Base-by-base conservation (phyloP, 53 echinoderm and acorn worm species). In the Astropecten irregularis region DNA sequence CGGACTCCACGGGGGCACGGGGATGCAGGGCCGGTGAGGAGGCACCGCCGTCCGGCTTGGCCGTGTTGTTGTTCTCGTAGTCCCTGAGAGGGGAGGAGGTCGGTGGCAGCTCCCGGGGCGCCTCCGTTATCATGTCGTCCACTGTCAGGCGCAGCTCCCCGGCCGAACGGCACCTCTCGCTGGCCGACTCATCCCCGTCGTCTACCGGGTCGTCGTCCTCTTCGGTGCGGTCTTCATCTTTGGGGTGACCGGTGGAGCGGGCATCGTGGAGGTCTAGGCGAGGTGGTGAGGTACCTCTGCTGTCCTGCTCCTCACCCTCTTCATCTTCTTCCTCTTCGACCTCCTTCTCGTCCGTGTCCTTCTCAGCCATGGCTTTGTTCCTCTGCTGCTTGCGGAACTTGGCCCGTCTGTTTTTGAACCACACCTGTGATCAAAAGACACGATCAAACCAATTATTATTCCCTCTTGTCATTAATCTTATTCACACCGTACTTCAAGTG, bases 341-440 rank as follows among this genome's bases (percentile, higher is more conserved):
- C 18, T 64, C 82, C n/a, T 77, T 85, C 22, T 85, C 90, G 49
- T 89, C 84, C 14, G 89, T 82, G 33, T 83, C 83, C 73, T 84
- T 74, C 18, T 94, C 94, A 28, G 90, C 84, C 40, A 90, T 68
- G 37, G 95, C 88, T 53, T 93, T 86, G 89, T 93, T 93, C 48
- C 99, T 82, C 65, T 99, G 94, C 34, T 95, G 94, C 79, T 99
- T 99, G 21, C 99, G 82, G 87, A 95, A 99, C 46, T 99, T 99
- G 32, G 99, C 99, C 22, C 99, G 94, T 67, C 99, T 84, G 68
- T 99, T 99, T 76, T 99, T 99, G 90, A 99, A 99, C 99, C 99
- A 99, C 2, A 99, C 99, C 99, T 99, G 77, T 8, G n/a, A n/a
- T n/a, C n/a, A n/a, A n/a, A n/a, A n/a, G n/a, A n/a, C n/a, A n/a